These are phyloP conservation scores for Alfaro cultratus DNA, from an alignment of 2,797 vertebrate species.

Conservation along the genomic window DNA sequence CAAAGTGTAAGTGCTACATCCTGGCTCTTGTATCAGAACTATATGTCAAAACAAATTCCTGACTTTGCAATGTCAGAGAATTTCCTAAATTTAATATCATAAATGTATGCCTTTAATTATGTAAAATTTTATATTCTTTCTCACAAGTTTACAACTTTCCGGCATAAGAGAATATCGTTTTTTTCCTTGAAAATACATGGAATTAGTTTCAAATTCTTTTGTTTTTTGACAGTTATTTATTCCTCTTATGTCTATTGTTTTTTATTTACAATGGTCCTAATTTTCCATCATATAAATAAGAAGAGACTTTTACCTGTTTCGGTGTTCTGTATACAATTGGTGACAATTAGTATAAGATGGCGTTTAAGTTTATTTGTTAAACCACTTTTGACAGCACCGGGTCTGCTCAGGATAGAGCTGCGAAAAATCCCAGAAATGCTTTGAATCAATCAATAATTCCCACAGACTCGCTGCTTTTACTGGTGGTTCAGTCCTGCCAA, in stretches of 20 bases:
- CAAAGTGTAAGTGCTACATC: neutral
- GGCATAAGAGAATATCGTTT: neutral
- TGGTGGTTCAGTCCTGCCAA: neutral
- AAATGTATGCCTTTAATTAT: neutral
- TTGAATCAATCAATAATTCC: constrained; percentile 2
- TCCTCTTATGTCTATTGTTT: neutral
- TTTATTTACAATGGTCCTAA: neutral
- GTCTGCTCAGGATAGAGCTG: neutral
- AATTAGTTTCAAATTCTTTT: accelerated
- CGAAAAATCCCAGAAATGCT: neutral
- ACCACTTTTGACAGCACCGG: neutral
- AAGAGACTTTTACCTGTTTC: neutral
- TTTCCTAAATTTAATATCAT: neutral
- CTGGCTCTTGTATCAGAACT: neutral
- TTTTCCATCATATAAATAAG: neutral
- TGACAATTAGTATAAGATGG: neutral
- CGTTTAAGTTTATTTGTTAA: neutral
- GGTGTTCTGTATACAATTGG: neutral
- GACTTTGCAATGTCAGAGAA: neutral
- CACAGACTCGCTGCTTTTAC: neutral
- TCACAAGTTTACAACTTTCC: neutral
- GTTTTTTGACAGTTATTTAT: neutral
- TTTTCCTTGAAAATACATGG: neutral
- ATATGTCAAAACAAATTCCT: neutral
- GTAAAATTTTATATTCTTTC: neutral